Evolutionary conservation across 2,888 invertebrate species (phyloP).

Genomic region (Plemyria rubiginata): DNA sequence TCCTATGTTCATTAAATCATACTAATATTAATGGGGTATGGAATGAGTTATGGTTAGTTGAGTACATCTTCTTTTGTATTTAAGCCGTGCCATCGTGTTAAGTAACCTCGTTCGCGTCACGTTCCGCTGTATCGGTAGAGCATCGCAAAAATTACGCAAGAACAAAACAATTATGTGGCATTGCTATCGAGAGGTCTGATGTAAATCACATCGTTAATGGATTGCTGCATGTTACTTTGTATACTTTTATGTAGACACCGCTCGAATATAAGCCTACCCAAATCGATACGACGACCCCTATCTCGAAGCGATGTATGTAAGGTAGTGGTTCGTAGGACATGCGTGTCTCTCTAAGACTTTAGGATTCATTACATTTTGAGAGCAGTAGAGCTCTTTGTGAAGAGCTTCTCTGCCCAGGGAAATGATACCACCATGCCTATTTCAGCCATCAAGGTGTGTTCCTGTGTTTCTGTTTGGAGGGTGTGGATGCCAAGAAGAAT

Average conservation of each 20-base stretch:
- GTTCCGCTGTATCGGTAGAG: constrained; percentile 64
- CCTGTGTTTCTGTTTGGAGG: too few relatives aligned
- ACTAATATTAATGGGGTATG: constrained; percentile 72
- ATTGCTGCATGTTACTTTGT: constrained; percentile 19
- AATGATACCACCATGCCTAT: too few relatives aligned
- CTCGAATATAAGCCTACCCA: neutral
- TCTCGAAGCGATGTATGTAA: neutral
- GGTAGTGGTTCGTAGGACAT: too few relatives aligned
- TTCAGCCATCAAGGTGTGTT: too few relatives aligned
- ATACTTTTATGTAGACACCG: constrained; percentile 7
- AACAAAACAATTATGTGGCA: constrained; percentile 52
- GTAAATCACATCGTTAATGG: constrained; percentile 23
- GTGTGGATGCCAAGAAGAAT: too few relatives aligned
- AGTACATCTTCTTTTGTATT: constrained; percentile 67
- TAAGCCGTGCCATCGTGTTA: constrained; percentile 64
- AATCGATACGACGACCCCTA: neutral
- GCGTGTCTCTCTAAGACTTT: too few relatives aligned
- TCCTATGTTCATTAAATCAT: constrained; percentile 63
- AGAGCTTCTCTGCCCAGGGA: too few relatives aligned
- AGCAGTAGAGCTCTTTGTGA: too few relatives aligned
- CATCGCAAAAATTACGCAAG: constrained; percentile 70
- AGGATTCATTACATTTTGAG: too few relatives aligned
- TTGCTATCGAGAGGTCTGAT: constrained; percentile 36
- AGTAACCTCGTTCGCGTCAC: constrained; percentile 75
- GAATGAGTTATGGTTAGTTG: constrained; percentile 68